These are phyloP conservation scores for Trichopria drosophilae DNA, from an alignment of 2,888 invertebrate genomes.

Conservation along the genomic window DNA sequence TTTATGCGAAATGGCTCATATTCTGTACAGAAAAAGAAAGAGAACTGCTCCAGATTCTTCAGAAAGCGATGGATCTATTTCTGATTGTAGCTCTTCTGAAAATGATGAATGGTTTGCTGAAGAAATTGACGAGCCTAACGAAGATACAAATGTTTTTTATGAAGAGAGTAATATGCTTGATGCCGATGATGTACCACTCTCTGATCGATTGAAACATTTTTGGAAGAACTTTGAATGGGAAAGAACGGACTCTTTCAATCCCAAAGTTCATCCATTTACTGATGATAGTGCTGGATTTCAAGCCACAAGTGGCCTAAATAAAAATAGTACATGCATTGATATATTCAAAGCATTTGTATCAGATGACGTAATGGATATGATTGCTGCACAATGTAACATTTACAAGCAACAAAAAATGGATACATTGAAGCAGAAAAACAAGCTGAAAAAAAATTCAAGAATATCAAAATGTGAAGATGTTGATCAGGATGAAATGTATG, in stretches of 20 bases:
- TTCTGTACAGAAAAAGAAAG: no score
- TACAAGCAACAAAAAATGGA: neutral
- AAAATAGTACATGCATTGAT: no score
- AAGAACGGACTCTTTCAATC: neutral
- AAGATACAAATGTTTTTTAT: neutral
- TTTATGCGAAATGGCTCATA: no score
- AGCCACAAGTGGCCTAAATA: neutral
- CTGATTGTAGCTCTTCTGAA: no score
- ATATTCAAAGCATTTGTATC: neutral
- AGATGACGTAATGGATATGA: neutral
- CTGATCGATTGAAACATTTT: neutral
- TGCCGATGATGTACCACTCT: neutral
- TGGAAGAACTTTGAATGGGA: neutral
- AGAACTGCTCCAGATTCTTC: no score
- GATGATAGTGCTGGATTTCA: neutral
- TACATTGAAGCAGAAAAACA: no score
- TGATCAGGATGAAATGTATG: neutral
- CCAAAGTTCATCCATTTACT: neutral
- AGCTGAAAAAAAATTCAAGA: no score
- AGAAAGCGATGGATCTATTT: no score
- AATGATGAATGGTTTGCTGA: neutral
- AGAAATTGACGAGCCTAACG: neutral
- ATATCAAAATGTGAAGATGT: neutral
- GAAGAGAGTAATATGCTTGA: neutral
- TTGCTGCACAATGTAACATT: slow-evolving; percentile 1